Percentiles rank a stretch among this genome's conserved stretches.
These are phyloP conservation scores for Andrena marginata DNA, from an alignment of 2,888 invertebrate species.

Conservation along the genomic window DNA sequence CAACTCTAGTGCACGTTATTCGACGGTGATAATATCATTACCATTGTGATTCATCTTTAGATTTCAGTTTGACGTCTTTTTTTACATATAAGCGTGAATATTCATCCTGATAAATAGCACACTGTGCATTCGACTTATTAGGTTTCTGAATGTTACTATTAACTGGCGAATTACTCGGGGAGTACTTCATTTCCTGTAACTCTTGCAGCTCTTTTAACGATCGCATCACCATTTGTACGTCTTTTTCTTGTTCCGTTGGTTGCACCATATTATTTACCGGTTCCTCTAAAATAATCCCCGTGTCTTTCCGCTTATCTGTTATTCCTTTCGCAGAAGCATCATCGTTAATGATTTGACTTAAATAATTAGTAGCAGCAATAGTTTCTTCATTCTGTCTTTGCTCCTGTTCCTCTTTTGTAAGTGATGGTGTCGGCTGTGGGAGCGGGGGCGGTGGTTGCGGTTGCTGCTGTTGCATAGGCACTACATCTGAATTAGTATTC, in stretches of 20 bases:
- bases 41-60: conserved; percentile 80
- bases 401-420: conserved; percentile 81
- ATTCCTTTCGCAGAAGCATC: conserved; percentile 71
- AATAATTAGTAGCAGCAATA: conserved; percentile 84
- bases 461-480: conserved; percentile 64
- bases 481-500: conserved; percentile 64
- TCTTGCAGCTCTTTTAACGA: conserved; percentile 83
- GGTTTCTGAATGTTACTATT: conserved; percentile 74
- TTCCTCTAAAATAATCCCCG: conserved; percentile 70
- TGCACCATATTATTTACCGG: conserved; percentile 64
- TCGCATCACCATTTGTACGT: conserved; percentile 83
- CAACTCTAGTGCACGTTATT: conserved; percentile 38
- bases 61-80: conserved; percentile 79
- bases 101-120: conserved; percentile 77
- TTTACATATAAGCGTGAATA: conserved; percentile 80
- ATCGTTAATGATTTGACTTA: conserved; percentile 84
- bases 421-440: conserved; percentile 36
- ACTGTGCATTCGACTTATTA: conserved; percentile 76
- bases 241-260: conserved; percentile 80
- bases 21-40: conserved; percentile 57
- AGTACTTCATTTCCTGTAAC: conserved; percentile 79
- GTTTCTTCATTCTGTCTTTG: conserved; percentile 84
- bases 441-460: conserved; percentile 6
- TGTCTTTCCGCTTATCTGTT: conserved; percentile 76
- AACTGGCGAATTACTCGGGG: conserved; percentile 79